phyloP scores from a whole-genome alignment of 2,797 vertebrate species.

The Acipenser ruthenus region DNA sequence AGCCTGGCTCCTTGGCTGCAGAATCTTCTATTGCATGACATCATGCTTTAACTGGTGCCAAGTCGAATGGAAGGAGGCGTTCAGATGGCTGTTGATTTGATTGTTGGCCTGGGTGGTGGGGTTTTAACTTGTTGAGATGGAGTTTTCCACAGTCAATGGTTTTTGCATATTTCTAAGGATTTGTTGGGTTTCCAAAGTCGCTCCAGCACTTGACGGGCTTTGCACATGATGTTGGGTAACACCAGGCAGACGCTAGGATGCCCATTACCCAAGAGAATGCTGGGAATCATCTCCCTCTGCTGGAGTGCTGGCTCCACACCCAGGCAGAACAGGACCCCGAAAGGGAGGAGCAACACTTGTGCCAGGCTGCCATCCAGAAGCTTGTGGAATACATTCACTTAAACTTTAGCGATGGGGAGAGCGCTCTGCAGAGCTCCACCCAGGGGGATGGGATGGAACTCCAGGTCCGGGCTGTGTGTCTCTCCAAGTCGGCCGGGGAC shows the following conservation, averaged over 20 bases:
- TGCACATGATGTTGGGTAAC: constrained; percentile 55
- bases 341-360: constrained; percentile 52
- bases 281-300: constrained; percentile 70
- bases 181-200: background rate
- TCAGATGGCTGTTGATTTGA: background rate
- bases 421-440: constrained; percentile 24
- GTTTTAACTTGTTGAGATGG: constrained; percentile 23
- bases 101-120: background rate
- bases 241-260: constrained; percentile 59
- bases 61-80: background rate
- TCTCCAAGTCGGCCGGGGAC: constrained; percentile 64
- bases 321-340: constrained; percentile 47
- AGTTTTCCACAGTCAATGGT: constrained; percentile 3
- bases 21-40: constrained; percentile 29
- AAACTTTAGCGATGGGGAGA: constrained; percentile 74
- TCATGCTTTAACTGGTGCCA: constrained; percentile 24
- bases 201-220: constrained; percentile 12
- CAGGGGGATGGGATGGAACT: constrained; percentile 50
- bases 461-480: constrained; percentile 75
- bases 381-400: constrained; percentile 87
- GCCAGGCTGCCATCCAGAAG: constrained; percentile 79
- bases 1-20: constrained; percentile 8
- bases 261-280: constrained; percentile 95
- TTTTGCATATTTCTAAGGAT: constrained; percentile 18
- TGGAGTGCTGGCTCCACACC: constrained; percentile 75